These are phyloP conservation scores for Netelia fuscicornis DNA, from an alignment of 2,888 invertebrate species.

Conservation along the genomic window DNA sequence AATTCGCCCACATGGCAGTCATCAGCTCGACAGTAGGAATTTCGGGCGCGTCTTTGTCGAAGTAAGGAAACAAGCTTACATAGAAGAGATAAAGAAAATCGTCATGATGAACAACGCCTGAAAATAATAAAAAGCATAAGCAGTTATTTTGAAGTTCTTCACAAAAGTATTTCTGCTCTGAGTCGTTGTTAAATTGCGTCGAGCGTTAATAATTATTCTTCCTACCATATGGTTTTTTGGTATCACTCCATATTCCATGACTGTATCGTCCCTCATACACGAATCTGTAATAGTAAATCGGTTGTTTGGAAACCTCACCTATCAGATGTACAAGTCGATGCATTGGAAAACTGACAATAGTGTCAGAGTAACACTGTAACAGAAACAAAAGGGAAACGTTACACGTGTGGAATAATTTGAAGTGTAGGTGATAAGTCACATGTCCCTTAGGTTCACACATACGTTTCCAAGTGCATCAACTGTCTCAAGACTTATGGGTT, in stretches of 20 bases:
- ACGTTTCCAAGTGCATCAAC: constrained; percentile 84
- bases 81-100: constrained; percentile 86
- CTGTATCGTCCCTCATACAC: constrained; percentile 88
- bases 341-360: constrained; percentile 86
- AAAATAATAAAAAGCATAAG: constrained; percentile 23
- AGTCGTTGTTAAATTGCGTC: background rate
- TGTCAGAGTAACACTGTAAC: constrained; percentile 87
- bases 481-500: constrained; percentile 82
- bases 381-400: constrained; percentile 4
- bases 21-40: constrained; percentile 83
- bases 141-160: no score
- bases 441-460: constrained; percentile 36
- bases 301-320: constrained; percentile 86
- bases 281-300: constrained; percentile 88
- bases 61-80: constrained; percentile 81
- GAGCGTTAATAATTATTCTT: background rate
- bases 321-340: constrained; percentile 88
- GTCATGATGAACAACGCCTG: constrained; percentile 86
- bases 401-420: background rate
- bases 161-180: no score
- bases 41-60: constrained; percentile 84
- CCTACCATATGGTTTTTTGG: constrained; percentile 84
- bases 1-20: constrained; percentile 85
- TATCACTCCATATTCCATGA: constrained; percentile 86
- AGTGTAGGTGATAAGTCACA: background rate